phyloP scores from a whole-genome alignment of 2,113 vertebrate genomes.

The Triplophysa rosa region DNA sequence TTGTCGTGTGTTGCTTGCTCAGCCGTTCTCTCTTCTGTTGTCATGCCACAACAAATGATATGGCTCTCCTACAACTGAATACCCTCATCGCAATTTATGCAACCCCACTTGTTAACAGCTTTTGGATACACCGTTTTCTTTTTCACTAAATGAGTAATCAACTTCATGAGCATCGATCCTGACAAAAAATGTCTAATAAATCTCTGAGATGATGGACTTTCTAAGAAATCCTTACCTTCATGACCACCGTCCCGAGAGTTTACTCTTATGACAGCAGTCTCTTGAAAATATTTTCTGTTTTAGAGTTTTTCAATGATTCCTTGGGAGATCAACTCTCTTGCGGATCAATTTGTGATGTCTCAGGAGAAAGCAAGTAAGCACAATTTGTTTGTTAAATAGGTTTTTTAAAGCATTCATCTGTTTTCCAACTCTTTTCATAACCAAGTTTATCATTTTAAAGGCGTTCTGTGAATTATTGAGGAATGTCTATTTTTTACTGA shows the following conservation, averaged over 20 bases:
- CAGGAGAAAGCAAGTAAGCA: slow-evolving; percentile 62
- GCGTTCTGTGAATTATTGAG: too few relatives aligned
- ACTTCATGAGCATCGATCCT: slow-evolving; percentile 10
- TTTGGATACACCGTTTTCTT: not conserved
- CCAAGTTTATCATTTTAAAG: too few relatives aligned
- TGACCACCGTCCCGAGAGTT: slow-evolving; percentile 11
- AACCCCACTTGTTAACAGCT: slow-evolving; percentile 4
- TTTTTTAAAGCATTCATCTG: too few relatives aligned
- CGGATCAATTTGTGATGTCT: slow-evolving; percentile 56
- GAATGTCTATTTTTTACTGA: too few relatives aligned
- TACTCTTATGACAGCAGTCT: not conserved
- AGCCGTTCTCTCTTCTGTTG: slow-evolving; percentile 66
- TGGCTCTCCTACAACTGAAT: slow-evolving; percentile 44
- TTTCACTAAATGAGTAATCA: not conserved
- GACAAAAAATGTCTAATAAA: not conserved
- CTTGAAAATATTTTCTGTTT: slow-evolving; percentile 17
- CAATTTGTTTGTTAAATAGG: not conserved
- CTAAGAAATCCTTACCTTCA: not conserved
- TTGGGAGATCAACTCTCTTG: not conserved
- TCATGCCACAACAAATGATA: slow-evolving; percentile 46
- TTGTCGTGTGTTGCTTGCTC: slow-evolving; percentile 62
- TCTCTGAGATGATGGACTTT: slow-evolving; percentile 12
- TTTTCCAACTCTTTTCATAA: too few relatives aligned
- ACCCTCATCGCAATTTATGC: not conserved
- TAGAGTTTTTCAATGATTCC: slow-evolving; percentile 13